These are phyloP conservation scores for Maconellicoccus hirsutus DNA, from an alignment of 1,140 invertebrate species.

Conservation along the genomic window DNA sequence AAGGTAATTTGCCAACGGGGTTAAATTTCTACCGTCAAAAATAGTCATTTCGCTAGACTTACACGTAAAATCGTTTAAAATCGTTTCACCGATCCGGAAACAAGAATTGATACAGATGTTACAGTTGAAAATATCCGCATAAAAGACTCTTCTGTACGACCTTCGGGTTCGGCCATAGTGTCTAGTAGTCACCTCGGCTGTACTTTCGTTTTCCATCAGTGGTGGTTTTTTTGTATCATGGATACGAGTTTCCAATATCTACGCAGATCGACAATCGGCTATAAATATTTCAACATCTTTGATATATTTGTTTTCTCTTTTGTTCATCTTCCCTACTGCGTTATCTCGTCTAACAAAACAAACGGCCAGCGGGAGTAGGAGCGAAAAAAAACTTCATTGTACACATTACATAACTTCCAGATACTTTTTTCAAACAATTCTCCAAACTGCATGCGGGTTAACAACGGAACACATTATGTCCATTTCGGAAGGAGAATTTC, in stretches of 20 bases:
- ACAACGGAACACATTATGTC: no score
- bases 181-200: not conserved
- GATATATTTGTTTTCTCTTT: slow-evolving; percentile 10
- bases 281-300: slow-evolving; percentile 1
- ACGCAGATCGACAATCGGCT: not conserved
- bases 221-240: not conserved
- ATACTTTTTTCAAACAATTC: not conserved
- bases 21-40: no score
- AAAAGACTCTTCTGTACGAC: no score
- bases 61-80: no score
- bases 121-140: no score
- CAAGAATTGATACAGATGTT: no score
- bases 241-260: not conserved
- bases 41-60: no score
- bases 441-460: no score
- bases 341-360: not conserved
- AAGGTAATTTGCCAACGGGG: no score
- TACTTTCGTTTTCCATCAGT: not conserved
- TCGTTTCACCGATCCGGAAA: no score
- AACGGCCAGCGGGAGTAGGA: not conserved
- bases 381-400: not conserved
- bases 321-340: not conserved
- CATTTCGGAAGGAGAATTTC: not conserved
- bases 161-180: no score
- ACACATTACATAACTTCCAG: not conserved